These are phyloP conservation scores for Urosaurus nigricauda DNA, from an alignment of 2,797 vertebrate genomes.

Conservation along the genomic window DNA sequence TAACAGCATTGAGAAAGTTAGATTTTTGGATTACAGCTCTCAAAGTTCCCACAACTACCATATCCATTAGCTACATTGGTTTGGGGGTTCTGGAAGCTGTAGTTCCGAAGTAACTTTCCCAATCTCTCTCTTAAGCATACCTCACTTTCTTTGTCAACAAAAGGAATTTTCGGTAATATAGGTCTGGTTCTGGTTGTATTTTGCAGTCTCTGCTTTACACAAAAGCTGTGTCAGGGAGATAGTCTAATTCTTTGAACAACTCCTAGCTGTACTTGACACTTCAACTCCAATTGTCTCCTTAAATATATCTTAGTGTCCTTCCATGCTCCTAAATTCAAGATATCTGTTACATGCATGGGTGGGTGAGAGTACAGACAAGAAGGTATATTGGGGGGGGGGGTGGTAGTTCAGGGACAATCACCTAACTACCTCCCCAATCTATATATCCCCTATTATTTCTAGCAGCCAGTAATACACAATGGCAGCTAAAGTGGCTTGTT, in stretches of 20 bases:
- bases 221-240: background rate
- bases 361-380: background rate
- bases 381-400: background rate
- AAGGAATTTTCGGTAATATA: background rate
- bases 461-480: background rate
- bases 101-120: background rate
- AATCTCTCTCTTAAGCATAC: background rate
- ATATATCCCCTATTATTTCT: background rate
- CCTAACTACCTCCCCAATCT: background rate
- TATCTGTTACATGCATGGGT: background rate
- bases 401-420: background rate
- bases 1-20: background rate
- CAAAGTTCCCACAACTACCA: too few relatives aligned
- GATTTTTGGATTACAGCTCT: too few relatives aligned
- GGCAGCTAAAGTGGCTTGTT: background rate
- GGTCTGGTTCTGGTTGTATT: background rate
- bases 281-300: background rate
- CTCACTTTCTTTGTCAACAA: background rate
- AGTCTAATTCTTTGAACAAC: background rate
- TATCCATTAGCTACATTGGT: background rate
- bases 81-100: background rate
- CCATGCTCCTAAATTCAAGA: background rate
- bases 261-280: background rate
- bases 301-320: background rate
- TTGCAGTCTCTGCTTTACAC: background rate